phyloP scores from a whole-genome alignment of 2,797 vertebrate genomes.

The Dermochelys coriacea region DNA sequence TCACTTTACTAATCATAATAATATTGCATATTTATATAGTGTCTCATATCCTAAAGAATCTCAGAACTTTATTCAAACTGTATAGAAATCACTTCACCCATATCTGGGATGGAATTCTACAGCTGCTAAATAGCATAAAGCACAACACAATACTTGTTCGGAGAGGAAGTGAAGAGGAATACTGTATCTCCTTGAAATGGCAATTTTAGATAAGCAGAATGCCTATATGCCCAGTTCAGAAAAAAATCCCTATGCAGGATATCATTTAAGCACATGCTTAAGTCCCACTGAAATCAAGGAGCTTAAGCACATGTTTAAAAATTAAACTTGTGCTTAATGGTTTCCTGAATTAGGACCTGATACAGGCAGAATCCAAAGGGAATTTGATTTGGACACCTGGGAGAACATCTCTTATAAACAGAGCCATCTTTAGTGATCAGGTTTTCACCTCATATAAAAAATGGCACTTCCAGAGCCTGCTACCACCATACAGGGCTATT shows the following conservation, averaged over 20 bases:
- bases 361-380: background rate
- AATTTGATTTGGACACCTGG: background rate
- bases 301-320: background rate
- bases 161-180: background rate
- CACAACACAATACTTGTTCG: background rate
- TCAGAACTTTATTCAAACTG: background rate
- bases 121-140: background rate
- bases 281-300: background rate
- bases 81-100: background rate
- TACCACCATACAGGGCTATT: background rate
- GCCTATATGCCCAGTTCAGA: background rate
- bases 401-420: background rate
- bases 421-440: background rate
- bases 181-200: background rate
- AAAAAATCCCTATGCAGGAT: background rate
- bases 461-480: background rate
- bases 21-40: background rate
- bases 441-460: background rate
- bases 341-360: background rate
- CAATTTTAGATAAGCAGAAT: background rate
- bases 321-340: background rate
- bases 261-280: background rate
- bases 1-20: background rate
- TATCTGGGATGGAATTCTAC: background rate
- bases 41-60: rapidly evolving